A percentile compares a stretch with the other conserved stretches of the same genome.
Evolutionary conservation across 1,140 invertebrate species (phyloP).

Genomic region (Phenacoccus solenopsis): DNA sequence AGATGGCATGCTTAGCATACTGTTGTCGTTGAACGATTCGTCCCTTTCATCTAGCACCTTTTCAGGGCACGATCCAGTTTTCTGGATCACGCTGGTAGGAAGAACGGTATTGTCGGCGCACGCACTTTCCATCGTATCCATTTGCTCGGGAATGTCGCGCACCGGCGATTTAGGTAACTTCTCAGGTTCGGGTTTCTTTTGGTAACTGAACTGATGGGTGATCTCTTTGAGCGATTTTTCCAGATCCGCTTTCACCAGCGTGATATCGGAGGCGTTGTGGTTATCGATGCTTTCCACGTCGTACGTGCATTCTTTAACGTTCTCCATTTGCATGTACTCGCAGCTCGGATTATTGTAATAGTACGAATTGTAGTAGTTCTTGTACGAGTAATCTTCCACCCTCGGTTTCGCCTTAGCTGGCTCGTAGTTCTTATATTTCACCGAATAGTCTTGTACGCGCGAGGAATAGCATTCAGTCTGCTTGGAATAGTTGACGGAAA

Average conservation of each 20-base stretch:
- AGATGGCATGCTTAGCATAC: constrained; percentile 1
- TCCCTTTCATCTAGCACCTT: neutral
- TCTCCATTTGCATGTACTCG: neutral
- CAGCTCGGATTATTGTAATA: neutral
- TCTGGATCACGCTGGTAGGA: neutral
- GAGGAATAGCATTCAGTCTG: neutral
- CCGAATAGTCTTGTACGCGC: neutral
- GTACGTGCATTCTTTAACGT: neutral
- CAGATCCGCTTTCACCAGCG: constrained; percentile 1
- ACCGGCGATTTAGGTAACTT: neutral
- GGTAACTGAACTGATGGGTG: neutral
- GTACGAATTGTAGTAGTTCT: neutral
- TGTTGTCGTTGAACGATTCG: neutral
- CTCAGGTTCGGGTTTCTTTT: neutral
- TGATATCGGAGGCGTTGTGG: neutral
- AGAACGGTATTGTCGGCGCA: neutral
- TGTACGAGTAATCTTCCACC: neutral
- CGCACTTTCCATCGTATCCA: neutral
- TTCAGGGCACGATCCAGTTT: neutral
- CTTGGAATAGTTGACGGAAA: neutral
- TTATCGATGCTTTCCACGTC: neutral
- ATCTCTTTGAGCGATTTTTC: constrained; percentile 8
- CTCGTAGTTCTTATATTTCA: neutral
- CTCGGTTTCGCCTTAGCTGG: neutral
- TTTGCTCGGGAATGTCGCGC: no score